Conservation (phyloP, 1,140 invertebrate species). For the Schlechtendalia chinensis region DNA sequence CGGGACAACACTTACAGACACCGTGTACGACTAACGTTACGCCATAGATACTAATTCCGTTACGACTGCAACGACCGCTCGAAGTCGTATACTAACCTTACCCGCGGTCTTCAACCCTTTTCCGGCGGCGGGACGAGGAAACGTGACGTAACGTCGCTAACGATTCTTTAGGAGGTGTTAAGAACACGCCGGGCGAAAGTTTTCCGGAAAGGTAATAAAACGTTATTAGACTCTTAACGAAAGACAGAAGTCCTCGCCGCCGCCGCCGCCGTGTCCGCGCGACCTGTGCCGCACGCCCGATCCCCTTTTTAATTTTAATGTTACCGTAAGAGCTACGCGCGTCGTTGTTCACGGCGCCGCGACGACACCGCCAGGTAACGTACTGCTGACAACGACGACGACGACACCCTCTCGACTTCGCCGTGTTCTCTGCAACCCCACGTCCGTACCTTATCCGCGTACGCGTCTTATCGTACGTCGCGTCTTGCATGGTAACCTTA, state of each 20-base stretch:
- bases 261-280: neutral
- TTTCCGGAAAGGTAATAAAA: slow-evolving; percentile 48
- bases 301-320: slow-evolving; percentile 48
- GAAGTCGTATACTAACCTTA: no score
- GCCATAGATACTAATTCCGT: no score
- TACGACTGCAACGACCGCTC: no score
- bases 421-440: no score
- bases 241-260: slow-evolving; percentile 38
- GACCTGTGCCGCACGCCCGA: no score
- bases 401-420: no score
- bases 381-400: no score
- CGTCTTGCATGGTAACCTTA: no score
- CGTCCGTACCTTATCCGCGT: no score
- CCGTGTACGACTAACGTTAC: neutral
- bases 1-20: slow-evolving; percentile 15
- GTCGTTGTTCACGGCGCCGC: slow-evolving; percentile 7
- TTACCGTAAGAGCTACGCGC: slow-evolving; percentile 38
- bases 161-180: slow-evolving; percentile 49
- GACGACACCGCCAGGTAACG: neutral
- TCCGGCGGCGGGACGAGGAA: slow-evolving; percentile 1
- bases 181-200: slow-evolving; percentile 24
- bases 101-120: slow-evolving; percentile 38
- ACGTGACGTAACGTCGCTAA: slow-evolving; percentile 45
- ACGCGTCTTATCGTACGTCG: no score
- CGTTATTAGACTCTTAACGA: slow-evolving; percentile 48